These are phyloP conservation scores for Heliconius nattereri DNA, from an alignment of 1,140 invertebrate species.

Conservation along the genomic window DNA sequence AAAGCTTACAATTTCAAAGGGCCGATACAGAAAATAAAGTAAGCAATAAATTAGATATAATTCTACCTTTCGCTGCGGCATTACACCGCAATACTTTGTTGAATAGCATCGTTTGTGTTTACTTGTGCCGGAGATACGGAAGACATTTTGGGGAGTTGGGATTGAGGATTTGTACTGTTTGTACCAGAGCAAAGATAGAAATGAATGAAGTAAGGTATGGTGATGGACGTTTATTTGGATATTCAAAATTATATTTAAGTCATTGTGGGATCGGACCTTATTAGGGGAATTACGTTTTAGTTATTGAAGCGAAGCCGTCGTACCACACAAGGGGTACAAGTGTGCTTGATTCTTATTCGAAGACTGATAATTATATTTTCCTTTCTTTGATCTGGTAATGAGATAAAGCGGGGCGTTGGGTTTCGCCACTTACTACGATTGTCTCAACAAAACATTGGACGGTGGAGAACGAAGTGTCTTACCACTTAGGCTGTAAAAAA, in stretches of 20 bases:
- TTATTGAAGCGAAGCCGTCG: no score
- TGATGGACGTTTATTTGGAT: background rate
- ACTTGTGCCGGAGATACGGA: background rate
- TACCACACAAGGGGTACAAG: no score
- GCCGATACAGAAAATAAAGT: conserved; percentile 43
- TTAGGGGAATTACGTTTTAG: no score
- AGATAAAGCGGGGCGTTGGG: no score
- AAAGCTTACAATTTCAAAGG: conserved; percentile 43
- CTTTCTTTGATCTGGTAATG: no score
- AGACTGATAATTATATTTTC: no score
- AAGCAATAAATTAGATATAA: conserved; percentile 48
- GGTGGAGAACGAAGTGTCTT: no score
- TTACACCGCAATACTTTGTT: conserved; percentile 39
- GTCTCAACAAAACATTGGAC: no score
- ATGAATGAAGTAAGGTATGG: background rate
- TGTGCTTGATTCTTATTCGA: no score
- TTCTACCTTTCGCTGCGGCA: conserved; percentile 43
- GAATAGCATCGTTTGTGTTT: conserved; percentile 17
- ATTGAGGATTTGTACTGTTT: background rate
- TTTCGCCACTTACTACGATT: no score
- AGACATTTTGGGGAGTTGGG: background rate
- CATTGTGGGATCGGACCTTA: no score
- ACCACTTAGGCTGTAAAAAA: no score
- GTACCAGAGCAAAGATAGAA: background rate
- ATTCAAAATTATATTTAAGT: background rate